These are phyloP conservation scores for Acromyrmex heyeri DNA, from an alignment of 1,140 invertebrate genomes.

Conservation along the genomic window DNA sequence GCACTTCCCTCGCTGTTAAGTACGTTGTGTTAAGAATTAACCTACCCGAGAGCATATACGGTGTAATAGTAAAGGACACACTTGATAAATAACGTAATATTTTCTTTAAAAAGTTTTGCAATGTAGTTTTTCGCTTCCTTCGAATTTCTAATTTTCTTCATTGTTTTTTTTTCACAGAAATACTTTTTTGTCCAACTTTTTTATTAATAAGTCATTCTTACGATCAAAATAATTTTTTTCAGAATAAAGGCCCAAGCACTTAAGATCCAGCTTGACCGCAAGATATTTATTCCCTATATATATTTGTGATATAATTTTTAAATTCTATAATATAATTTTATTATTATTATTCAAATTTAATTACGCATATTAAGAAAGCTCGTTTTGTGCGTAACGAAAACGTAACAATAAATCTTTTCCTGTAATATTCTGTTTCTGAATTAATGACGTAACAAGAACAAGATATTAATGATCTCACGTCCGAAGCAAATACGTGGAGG, in stretches of 20 bases:
- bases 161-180: neutral
- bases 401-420: neutral
- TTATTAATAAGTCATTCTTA: neutral
- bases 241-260: no score
- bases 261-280: no score
- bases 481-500: neutral
- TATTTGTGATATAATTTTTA: neutral
- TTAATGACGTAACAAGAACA: slow-evolving; percentile 33
- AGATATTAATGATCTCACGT: slow-evolving; percentile 42
- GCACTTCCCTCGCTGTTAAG: slow-evolving; percentile 33
- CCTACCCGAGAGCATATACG: neutral
- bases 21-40: slow-evolving; percentile 38
- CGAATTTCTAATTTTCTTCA: neutral
- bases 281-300: no score
- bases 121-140: neutral
- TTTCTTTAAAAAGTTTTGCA: neutral
- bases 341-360: neutral
- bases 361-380: neutral
- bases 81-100: neutral
- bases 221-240: no score
- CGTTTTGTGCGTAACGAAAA: neutral
- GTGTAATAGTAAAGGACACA: neutral
- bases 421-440: slow-evolving; percentile 18
- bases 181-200: neutral
- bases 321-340: neutral